A percentile compares a stretch with the other conserved stretches of the same genome.
Evolutionary conservation across 2,797 vertebrate genomes (phyloP).

Genomic region (Enteromius anoplus): DNA sequence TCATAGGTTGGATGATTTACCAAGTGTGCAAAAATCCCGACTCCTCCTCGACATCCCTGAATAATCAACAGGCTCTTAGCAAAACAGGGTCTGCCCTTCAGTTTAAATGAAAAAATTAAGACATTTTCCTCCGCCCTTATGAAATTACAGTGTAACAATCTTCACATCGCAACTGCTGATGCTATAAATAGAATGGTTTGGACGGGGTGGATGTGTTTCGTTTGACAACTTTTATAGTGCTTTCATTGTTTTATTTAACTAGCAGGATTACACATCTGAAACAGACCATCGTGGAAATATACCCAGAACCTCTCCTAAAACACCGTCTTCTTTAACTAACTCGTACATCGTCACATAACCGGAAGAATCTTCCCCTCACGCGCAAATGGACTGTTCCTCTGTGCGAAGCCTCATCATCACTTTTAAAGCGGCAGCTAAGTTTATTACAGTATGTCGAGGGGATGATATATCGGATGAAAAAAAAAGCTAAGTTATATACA

Average conservation of each 20-base stretch:
- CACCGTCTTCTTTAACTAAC: neutral
- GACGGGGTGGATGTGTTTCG: conserved; percentile 57
- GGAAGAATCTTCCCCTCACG: conserved; percentile 48
- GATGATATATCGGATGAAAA: neutral
- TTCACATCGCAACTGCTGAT: conserved; percentile 81
- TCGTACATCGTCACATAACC: neutral
- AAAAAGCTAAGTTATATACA: neutral
- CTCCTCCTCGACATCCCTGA: conserved; percentile 44
- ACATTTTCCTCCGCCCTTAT: conserved; percentile 63
- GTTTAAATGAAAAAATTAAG: conserved; percentile 52
- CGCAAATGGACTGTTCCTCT: conserved; percentile 72
- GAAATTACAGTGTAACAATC: conserved; percentile 71
- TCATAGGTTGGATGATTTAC: conserved; percentile 7
- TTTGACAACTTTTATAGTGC: accelerated
- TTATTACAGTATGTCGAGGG: conserved; percentile 46
- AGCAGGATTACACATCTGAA: accelerated
- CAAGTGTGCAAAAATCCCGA: conserved; percentile 29
- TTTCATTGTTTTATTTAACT: accelerated
- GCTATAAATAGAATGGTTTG: conserved; percentile 78
- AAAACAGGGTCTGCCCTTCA: conserved; percentile 63
- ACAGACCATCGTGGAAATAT: neutral
- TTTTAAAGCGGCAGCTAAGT: conserved; percentile 73
- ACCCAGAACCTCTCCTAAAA: neutral
- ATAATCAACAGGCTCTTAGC: conserved; percentile 48
- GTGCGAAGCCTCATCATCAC: conserved; percentile 47